Base-by-base conservation (phyloP, 2,113 vertebrate species). In the Sebastes schlegelii region DNA sequence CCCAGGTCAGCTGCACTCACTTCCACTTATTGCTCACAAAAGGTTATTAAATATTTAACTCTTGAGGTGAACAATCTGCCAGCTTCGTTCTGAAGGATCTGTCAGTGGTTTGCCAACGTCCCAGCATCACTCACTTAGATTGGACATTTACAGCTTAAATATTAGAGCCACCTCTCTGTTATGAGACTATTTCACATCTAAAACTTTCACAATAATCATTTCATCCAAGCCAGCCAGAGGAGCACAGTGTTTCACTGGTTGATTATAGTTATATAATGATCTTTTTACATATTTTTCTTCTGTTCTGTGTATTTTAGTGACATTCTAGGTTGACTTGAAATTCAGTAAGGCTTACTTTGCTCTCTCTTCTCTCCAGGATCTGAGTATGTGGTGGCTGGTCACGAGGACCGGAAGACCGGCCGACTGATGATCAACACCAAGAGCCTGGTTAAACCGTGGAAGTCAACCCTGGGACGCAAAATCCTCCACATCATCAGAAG, bases 371-470 rank as follows among this genome's bases (percentile, higher is more conserved):
- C 19, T 70, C 11, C 69, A 95, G 94, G 94, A 54, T 75, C 95
- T 88, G 97, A 98, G 84, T 99, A 99, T 79, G 94, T 98, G 0
- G 97, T 99, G 48, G 97, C 97, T 3, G 98, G 98, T 74, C 96
- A 99, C 0, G 95, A 97, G 88, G 97, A 98, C 49, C 67, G 95
- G 83, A 96, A 90, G 89, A 97, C 92, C 0, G 95, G 96, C 70
- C 95, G 92, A 54, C 94, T 98, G 51, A 80, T 98, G 0, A 96
- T 99, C 89, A 97, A 99, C 92, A 96, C 97, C 95, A 98, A 98
- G 92, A 99, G 98, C 88, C 96, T 99, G 87, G 97, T 99, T 63
- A 97, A 98, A 74, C 96, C 92, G 16, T 99, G 98, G 98, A 98
- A 96, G 89, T 92, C 96, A 0, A 95, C 93, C 74, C 94, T 97